phyloP scores from a whole-genome alignment of 2,888 invertebrate species.

The Trimorus sp. region DNA sequence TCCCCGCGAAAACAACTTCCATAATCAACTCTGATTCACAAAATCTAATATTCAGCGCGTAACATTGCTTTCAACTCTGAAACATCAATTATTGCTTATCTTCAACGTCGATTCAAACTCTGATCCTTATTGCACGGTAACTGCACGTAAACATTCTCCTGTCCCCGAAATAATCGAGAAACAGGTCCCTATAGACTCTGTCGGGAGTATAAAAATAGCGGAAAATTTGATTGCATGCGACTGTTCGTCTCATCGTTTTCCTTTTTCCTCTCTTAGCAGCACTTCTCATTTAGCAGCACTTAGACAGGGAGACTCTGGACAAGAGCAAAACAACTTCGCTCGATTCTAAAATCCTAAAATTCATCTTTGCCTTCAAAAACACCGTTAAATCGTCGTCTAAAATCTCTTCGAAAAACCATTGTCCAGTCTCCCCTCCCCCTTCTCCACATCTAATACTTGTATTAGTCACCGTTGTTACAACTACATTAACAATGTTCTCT shows the following conservation, averaged over 20 bases:
- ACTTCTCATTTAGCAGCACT: conserved; percentile 22
- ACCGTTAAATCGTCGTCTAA: background rate
- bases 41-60: conserved; percentile 25
- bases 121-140: conserved; percentile 46
- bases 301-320: conserved; percentile 13
- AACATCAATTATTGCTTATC: conserved; percentile 40
- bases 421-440: background rate
- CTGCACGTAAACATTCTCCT: conserved; percentile 14
- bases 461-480: conserved; percentile 62
- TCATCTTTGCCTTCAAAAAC: background rate
- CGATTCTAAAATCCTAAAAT: too few species aligned
- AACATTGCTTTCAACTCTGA: conserved; percentile 39
- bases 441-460: conserved; percentile 51
- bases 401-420: background rate
- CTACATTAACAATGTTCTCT: conserved; percentile 45
- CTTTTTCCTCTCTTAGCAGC: conserved; percentile 4
- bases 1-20: conserved; percentile 40
- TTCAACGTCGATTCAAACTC: conserved; percentile 31
- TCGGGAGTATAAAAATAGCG: conserved; percentile 35
- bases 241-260: conserved; percentile 12
- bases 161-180: too few species aligned
- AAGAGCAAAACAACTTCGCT: too few species aligned
- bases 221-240: conserved; percentile 41
- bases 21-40: conserved; percentile 17
- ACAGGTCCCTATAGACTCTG: background rate